A percentile compares a stretch with the other conserved stretches of the same genome.
Conservation (phyloP, 2,797 vertebrate species). For the Setipinna tenuifilis region DNA sequence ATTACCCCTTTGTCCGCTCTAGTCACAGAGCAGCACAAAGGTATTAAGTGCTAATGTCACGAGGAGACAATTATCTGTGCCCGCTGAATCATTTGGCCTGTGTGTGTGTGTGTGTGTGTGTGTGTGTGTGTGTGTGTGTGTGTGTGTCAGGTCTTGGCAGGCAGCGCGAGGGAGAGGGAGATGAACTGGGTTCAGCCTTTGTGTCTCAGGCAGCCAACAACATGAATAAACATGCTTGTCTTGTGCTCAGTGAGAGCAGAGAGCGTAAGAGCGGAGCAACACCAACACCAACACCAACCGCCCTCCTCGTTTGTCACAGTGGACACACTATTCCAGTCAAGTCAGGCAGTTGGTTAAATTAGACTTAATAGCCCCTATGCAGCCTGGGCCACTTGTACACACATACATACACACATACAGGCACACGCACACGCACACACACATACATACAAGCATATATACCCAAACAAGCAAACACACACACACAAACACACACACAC, state of each 20-base stretch:
- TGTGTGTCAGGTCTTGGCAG: no score
- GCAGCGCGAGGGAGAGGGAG: not conserved
- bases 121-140: no score
- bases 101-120: not conserved
- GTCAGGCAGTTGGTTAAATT: not conserved
- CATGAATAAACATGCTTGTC: slow-evolving; percentile 27
- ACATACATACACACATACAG: not conserved
- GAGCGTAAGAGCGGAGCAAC: not conserved
- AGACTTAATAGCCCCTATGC: not conserved
- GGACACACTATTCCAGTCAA: slow-evolving; percentile 6
- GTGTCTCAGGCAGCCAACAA: not conserved
- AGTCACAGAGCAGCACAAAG: not conserved
- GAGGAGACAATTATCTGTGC: not conserved
- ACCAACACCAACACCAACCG: not conserved
- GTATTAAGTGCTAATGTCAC: not conserved
- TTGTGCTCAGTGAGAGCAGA: slow-evolving; percentile 14
- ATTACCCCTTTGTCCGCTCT: not conserved
- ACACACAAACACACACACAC: slow-evolving; percentile 18
- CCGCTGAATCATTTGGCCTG: slow-evolving; percentile 5
- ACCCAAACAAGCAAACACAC: not conserved
- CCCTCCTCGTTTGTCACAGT: slow-evolving; percentile 8
- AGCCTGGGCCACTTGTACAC: not conserved
- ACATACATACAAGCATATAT: slow-evolving; percentile 19
- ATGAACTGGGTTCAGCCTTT: slow-evolving; percentile 11
- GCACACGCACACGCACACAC: not conserved